Base-by-base conservation (phyloP, 2,113 vertebrate species). In the Archocentrus centrarchus region DNA sequence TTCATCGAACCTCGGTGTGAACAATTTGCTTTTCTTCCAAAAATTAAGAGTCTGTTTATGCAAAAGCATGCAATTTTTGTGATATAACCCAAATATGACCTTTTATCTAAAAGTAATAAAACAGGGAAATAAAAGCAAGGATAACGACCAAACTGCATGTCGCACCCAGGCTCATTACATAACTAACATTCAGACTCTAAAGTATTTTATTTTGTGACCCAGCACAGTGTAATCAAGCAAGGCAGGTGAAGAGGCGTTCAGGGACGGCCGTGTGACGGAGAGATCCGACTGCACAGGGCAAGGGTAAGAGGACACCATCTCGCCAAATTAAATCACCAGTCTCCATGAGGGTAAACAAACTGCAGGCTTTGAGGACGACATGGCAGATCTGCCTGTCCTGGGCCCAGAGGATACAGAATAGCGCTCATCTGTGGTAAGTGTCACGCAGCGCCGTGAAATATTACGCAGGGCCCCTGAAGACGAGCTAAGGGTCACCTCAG, bases 241-340 rank as follows among this genome's bases (percentile, higher is more conserved):
- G 78, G 57, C 62, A 86, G 81, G 88, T 79, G 76, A 86, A 20
- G 57, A 81, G 7, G 60, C 1, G 10, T 30, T 37, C 58, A 75
- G 53, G 50, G 53, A 75, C 50, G 41, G 59, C 6, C 2, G 13
- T 20, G 30, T 8, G 64, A 61, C 84, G 81, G 37, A 58, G 63
- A 82, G 75, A 59, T 62, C 47, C 61, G 59, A 66, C 75, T 64
- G 82, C 84, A 79, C 30, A 24, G 68, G 77, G 73, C 77, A 76
- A 88, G 85, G 85, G 79, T 76, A 80, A 63, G 47, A 89, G 82
- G 83, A 92, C 85, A 27, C 85, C 85, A 85, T 91, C 82, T 68
- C 17, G 35, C 66, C 81, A 83, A 91, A 91, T 93, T 60, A 91
- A 90, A 93, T 94, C 88, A 90, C 2, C 2, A 77, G 57, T 50